These are phyloP conservation scores for Aplysina aerophoba DNA, from an alignment of 37 sponge, comb jelly and placozoan species.

Conservation along the genomic window DNA sequence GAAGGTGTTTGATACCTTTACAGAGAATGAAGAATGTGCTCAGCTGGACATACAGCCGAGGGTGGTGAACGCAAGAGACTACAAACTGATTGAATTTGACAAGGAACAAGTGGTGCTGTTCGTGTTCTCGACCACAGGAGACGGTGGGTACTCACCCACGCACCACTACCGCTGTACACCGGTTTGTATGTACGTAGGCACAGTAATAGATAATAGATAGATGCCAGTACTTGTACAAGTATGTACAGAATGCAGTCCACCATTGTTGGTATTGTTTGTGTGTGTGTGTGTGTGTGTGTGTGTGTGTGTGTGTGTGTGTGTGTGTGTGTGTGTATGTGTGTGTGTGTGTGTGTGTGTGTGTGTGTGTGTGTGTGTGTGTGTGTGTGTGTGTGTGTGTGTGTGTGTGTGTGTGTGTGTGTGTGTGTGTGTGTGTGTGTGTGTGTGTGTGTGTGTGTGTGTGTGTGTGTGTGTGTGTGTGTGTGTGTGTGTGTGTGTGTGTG, in stretches of 20 bases:
- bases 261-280: too few species aligned
- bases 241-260: too few species aligned
- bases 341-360: constrained; percentile 36
- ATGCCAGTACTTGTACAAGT: too few species aligned
- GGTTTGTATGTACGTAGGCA: too few species aligned
- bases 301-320: constrained; percentile 31
- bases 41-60: constrained; percentile 53
- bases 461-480: constrained; percentile 24
- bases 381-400: constrained; percentile 24
- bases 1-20: constrained; percentile 46
- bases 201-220: too few species aligned
- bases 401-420: constrained; percentile 30
- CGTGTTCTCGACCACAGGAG: constrained; percentile 70
- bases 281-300: constrained; percentile 32
- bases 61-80: constrained; percentile 57
- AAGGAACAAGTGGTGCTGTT: constrained; percentile 50
- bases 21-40: constrained; percentile 14
- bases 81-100: constrained; percentile 40
- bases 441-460: constrained; percentile 8
- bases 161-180: too few species aligned
- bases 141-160: constrained; percentile 44
- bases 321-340: constrained; percentile 19
- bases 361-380: constrained; percentile 38
- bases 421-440: constrained; percentile 27
- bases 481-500: constrained; percentile 9